Conservation (phyloP, 2,888 invertebrate species). For the Epinotia ramella region DNA sequence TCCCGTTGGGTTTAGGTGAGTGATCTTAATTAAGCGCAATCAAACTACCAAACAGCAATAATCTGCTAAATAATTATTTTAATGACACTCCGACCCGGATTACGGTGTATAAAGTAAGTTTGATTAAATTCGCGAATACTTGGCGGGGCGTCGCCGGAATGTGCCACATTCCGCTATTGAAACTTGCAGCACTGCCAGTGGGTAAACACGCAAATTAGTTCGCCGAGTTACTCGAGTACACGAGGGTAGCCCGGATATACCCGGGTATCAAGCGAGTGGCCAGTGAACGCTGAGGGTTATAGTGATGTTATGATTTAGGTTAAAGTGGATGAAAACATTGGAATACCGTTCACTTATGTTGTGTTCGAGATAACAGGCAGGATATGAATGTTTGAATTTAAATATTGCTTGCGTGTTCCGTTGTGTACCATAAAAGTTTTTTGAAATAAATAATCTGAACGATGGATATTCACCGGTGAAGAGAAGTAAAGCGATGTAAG, state of each 20-base stretch:
- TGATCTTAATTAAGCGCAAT: too few relatives aligned
- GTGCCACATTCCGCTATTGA: constrained; percentile 32
- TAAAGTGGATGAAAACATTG: too few relatives aligned
- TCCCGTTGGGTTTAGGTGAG: background rate
- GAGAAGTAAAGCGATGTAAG: too few relatives aligned
- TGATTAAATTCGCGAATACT: constrained; percentile 55
- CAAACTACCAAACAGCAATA: background rate
- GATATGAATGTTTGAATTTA: too few relatives aligned
- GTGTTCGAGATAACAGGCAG: too few relatives aligned
- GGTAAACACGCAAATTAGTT: constrained; percentile 44
- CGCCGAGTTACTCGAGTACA: constrained; percentile 10
- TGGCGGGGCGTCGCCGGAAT: constrained; percentile 35
- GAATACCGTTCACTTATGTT: too few relatives aligned
- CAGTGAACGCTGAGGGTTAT: background rate
- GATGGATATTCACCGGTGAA: too few relatives aligned
- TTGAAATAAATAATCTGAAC: too few relatives aligned
- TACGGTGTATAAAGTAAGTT: constrained; percentile 49
- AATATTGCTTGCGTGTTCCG: too few relatives aligned
- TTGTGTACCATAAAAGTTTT: too few relatives aligned
- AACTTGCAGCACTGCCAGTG: constrained; percentile 36
- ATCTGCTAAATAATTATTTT: constrained; percentile 35
- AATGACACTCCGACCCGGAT: constrained; percentile 32
- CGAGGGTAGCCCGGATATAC: background rate
- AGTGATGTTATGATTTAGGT: background rate
- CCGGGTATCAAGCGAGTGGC: constrained; percentile 2